Evolutionary conservation across 2,888 invertebrate genomes (phyloP), one percentile per base, ranked within the genome.

Genomic region (Harpalus rufipes): DNA sequence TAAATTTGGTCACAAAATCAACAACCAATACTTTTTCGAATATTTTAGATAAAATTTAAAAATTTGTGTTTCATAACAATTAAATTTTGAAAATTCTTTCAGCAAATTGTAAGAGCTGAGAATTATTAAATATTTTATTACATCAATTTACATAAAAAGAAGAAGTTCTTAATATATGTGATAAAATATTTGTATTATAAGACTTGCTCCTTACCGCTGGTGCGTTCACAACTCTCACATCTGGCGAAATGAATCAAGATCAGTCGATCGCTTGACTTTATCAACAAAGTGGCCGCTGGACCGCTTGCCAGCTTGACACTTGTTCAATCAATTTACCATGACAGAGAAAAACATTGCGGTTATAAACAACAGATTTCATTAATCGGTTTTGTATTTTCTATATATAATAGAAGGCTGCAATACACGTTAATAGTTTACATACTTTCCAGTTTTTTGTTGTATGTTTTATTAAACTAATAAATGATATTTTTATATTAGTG

Each of bases 391-490:
- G 63, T 21, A 21, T 25, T 63, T 63, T 21, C 21, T 21, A 63
- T 10, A 63, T 63, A 12, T 8, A 63, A 63, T 10, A 63, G 25
- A 25, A 63, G 63, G 63, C 21, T 63, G 63, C 63, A 63, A 63
- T 63, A 25, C 8, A 12, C 21, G 16, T 63, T 61, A 21, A 12
- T 10, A 63, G 21, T 63, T 63, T 63, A 21, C 63, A 8, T 63
- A 12, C 63, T 63, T 63, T 63, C 63, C 63, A 63, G 18, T 59
- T 59, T 59, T 25, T 63, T 63, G 12, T 63, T 63, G 12, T 63
- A 8, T 21, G 5, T 8, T 21, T 21, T 63, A 63, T 63, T 63
- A 63, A 63, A 18, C 63, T 12, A 63, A 63, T 63, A 63, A 25
- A 8, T 63, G 63, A 63, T 3, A 18, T 21, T 21, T 21, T 63